Evolutionary conservation across 2,888 invertebrate genomes (phyloP).

Genomic region (Leucophora obtusa): DNA sequence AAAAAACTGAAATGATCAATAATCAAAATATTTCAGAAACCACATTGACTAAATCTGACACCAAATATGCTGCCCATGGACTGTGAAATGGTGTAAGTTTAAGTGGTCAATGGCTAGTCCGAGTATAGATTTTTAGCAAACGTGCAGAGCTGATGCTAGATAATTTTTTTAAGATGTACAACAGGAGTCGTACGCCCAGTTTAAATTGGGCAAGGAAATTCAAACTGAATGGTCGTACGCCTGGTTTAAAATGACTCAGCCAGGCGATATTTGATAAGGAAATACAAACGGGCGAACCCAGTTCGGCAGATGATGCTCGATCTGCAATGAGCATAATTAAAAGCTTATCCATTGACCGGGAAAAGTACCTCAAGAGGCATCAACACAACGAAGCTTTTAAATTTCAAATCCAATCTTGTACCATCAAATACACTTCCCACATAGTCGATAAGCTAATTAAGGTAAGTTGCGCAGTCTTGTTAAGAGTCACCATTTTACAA

Average conservation of each 20-base stretch:
- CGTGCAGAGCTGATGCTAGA: slow-evolving; percentile 91
- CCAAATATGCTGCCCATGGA: slow-evolving; percentile 88
- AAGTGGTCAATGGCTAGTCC: slow-evolving; percentile 87
- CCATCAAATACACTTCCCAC: not conserved
- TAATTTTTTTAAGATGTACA: slow-evolving; percentile 86
- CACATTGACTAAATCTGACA: slow-evolving; percentile 68
- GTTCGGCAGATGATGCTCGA: slow-evolving; percentile 88
- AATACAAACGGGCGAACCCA: slow-evolving; percentile 92
- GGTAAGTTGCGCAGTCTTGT: not conserved
- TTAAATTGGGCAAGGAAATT: no score
- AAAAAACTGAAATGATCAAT: not conserved
- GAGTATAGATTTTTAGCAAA: slow-evolving; percentile 92
- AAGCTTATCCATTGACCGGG: slow-evolving; percentile 88
- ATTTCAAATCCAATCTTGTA: not conserved
- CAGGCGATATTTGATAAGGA: slow-evolving; percentile 85
- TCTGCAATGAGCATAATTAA: slow-evolving; percentile 90
- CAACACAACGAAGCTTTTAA: slow-evolving; percentile 55
- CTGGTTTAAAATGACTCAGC: slow-evolving; percentile 89
- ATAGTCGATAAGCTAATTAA: slow-evolving; percentile 12
- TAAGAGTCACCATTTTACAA: not conserved
- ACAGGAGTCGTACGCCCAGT: slow-evolving; percentile 84
- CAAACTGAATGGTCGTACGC: slow-evolving; percentile 85
- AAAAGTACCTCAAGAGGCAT: slow-evolving; percentile 77
- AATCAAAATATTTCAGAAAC: not conserved
- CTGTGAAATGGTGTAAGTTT: slow-evolving; percentile 96